These are phyloP conservation scores for Telmatochromis brachygnathus DNA, from an alignment of 2,113 vertebrate genomes.

Conservation along the genomic window DNA sequence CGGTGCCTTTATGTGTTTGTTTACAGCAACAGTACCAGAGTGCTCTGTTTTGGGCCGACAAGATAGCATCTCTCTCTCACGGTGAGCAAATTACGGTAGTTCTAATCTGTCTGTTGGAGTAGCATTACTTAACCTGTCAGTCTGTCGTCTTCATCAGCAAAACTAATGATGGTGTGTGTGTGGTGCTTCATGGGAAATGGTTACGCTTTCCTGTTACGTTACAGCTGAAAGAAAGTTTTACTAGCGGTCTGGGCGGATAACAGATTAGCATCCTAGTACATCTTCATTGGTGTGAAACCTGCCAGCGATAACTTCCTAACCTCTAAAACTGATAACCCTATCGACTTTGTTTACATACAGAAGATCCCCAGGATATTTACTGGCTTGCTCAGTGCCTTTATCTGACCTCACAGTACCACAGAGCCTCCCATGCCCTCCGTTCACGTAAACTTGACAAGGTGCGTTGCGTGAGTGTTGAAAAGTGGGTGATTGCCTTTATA, in stretches of 20 bases:
- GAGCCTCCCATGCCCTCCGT: slow-evolving; percentile 92
- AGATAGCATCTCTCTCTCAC: slow-evolving; percentile 92
- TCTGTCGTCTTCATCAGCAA: neutral
- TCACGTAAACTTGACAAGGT: slow-evolving; percentile 96
- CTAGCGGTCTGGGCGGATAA: neutral
- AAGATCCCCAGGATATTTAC: slow-evolving; percentile 96
- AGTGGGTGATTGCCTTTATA: neutral
- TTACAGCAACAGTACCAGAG: slow-evolving; percentile 98
- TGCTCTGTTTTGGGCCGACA: slow-evolving; percentile 98
- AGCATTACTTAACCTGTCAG: neutral
- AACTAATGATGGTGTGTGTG: neutral
- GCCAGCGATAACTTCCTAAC: neutral
- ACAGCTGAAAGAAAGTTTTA: neutral
- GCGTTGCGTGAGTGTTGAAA: neutral
- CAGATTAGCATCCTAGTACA: neutral
- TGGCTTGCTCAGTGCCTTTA: slow-evolving; percentile 98
- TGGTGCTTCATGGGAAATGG: neutral
- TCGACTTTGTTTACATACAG: slow-evolving; percentile 51
- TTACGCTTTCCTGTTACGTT: neutral
- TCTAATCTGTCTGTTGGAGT: neutral
- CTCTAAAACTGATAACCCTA: neutral
- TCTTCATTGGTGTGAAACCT: neutral
- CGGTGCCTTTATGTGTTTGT: neutral
- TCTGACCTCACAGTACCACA: slow-evolving; percentile 93
- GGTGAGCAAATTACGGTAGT: slow-evolving; percentile 75